A percentile compares a stretch with the other conserved stretches of the same genome.
phyloP scores from a whole-genome alignment of 2,797 vertebrate species.

The Erithacus rubecula region DNA sequence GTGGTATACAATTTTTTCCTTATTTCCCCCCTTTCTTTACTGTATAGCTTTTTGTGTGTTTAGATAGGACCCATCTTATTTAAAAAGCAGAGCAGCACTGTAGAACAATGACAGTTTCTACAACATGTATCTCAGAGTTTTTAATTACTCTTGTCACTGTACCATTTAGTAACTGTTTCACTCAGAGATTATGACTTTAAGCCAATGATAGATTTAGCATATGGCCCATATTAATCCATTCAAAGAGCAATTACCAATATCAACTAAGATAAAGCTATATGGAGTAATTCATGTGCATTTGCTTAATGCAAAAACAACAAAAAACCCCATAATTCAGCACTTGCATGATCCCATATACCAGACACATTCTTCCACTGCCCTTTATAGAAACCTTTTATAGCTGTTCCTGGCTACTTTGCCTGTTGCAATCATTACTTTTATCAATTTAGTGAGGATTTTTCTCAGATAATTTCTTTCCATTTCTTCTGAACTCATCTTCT shows the following conservation, averaged over 20 bases:
- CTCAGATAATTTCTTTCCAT: not conserved
- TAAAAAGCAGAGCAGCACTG: not conserved
- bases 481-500: not conserved
- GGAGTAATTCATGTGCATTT: not conserved
- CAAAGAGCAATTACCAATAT: conserved; percentile 55
- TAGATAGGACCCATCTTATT: not conserved
- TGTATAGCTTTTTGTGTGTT: not conserved
- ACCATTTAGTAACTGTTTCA: conserved; percentile 29
- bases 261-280: conserved; percentile 19
- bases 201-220: not conserved
- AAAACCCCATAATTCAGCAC: not conserved
- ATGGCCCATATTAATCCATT: conserved; percentile 51
- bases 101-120: not conserved
- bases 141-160: not conserved
- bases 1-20: conserved; percentile 49
- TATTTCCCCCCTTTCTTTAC: not conserved
- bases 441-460: not conserved
- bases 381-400: not conserved
- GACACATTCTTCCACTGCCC: not conserved
- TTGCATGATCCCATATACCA: not conserved
- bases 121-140: not conserved
- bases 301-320: not conserved
- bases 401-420: not conserved
- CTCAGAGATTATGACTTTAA: not conserved
- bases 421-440: not conserved